Evolutionary conservation across 2,113 vertebrate species (phyloP).

Genomic region (Nothocercus nigrocapillus): DNA sequence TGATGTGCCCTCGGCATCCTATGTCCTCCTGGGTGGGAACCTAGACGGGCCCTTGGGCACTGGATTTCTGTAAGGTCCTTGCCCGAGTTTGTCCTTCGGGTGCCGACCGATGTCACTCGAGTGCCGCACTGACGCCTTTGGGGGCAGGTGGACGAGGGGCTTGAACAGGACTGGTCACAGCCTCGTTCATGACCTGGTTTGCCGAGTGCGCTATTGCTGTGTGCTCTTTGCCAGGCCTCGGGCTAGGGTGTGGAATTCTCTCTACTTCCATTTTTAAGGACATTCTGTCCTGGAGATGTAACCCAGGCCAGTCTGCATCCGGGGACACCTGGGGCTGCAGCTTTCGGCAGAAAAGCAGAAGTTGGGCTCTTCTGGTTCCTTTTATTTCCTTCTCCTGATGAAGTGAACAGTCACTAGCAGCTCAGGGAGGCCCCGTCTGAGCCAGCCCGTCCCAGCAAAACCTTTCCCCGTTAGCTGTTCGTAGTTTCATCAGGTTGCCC

Average conservation of each 20-base stretch:
- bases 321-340: rapidly evolving
- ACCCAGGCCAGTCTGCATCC: background rate
- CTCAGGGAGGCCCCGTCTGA: background rate
- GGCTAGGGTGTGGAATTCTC: background rate
- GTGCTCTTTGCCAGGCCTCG: background rate
- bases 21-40: background rate
- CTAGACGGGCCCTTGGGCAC: no score
- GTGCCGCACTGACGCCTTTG: background rate
- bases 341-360: background rate
- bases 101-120: background rate
- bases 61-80: background rate
- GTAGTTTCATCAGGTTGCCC: background rate
- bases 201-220: background rate
- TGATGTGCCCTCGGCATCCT: rapidly evolving
- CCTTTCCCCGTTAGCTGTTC: background rate
- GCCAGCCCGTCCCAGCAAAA: background rate
- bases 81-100: background rate
- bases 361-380: background rate
- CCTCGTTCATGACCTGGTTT: background rate
- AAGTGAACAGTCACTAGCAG: background rate
- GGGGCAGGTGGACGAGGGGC: background rate
- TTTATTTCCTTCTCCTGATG: background rate
- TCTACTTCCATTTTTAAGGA: background rate
- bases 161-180: background rate
- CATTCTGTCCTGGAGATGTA: background rate